A percentile compares a stretch with the other conserved stretches of the same genome.
Conservation (phyloP, 2,113 vertebrate species). For the Paracyprichromis sp. region DNA sequence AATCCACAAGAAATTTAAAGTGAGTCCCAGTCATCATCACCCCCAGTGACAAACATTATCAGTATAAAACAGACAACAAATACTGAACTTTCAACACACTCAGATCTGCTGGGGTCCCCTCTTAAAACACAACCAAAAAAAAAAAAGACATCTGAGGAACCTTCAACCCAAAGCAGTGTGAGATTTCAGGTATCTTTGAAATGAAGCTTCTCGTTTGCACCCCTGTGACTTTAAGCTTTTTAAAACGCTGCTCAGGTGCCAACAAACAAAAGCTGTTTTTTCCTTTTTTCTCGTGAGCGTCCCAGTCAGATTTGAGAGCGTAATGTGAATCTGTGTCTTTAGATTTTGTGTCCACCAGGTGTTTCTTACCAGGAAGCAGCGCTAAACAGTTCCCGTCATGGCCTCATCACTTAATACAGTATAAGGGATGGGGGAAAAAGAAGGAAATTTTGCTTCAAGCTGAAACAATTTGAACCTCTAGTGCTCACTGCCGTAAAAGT, state of each 20-base stretch:
- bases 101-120: neutral
- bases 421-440: neutral
- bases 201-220: neutral
- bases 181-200: neutral
- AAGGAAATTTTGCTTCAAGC: neutral
- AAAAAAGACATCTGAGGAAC: neutral
- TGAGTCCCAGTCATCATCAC: neutral
- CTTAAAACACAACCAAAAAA: neutral
- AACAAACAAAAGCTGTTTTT: neutral
- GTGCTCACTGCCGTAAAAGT: neutral
- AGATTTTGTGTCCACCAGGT: slow-evolving; percentile 23
- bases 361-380: neutral
- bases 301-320: neutral
- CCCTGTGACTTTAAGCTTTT: neutral
- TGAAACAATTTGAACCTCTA: neutral
- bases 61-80: slow-evolving; percentile 43
- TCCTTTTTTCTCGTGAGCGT: neutral
- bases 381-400: neutral
- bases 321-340: neutral
- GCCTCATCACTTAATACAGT: neutral
- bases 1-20: slow-evolving; percentile 19
- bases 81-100: slow-evolving; percentile 24
- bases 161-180: neutral
- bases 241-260: neutral
- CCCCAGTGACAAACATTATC: slow-evolving; percentile 12